Evolutionary conservation across 1,140 invertebrate genomes (phyloP).

Genomic region (Aphelinus certus): DNA sequence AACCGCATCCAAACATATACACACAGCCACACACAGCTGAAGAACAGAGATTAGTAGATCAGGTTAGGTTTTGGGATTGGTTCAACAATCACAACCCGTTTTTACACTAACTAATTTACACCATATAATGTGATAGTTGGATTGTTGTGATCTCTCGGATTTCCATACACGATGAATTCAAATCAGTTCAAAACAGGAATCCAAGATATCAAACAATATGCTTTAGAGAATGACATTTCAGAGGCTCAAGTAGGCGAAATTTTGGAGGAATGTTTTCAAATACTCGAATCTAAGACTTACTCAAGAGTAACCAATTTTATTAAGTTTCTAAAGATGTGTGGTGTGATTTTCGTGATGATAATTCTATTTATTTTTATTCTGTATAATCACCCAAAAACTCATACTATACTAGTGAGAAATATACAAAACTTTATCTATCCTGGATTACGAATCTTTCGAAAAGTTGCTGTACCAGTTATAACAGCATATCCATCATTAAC

Average conservation of each 20-base stretch:
- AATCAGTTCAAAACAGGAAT: conserved; percentile 50
- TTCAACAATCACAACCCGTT: no score
- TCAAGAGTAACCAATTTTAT: conserved; percentile 34
- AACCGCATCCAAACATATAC: no score
- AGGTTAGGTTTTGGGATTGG: no score
- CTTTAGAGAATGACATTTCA: conserved; percentile 57
- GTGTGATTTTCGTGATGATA: conserved; percentile 41
- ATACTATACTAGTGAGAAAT: conserved; percentile 70
- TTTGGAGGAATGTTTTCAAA: conserved; percentile 65
- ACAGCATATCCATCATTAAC: conserved; percentile 71
- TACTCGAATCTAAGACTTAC: conserved; percentile 53
- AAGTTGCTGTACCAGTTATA: conserved; percentile 72
- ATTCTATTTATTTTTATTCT: conserved; percentile 49
- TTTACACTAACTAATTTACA: no score
- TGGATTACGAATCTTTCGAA: conserved; percentile 69
- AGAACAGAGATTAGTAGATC: no score
- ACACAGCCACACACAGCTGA: no score
- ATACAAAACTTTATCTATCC: conserved; percentile 78
- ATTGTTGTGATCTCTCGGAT: conserved; percentile 32
- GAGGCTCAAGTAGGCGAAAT: conserved; percentile 66
- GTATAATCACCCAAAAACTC: conserved; percentile 64
- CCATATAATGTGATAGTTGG: background rate
- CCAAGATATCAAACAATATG: conserved; percentile 52
- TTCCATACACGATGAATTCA: conserved; percentile 43
- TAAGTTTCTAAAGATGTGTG: conserved; percentile 37